Base-by-base conservation (phyloP, 2,797 vertebrate genomes). In the Sebastolobus altivelis region DNA sequence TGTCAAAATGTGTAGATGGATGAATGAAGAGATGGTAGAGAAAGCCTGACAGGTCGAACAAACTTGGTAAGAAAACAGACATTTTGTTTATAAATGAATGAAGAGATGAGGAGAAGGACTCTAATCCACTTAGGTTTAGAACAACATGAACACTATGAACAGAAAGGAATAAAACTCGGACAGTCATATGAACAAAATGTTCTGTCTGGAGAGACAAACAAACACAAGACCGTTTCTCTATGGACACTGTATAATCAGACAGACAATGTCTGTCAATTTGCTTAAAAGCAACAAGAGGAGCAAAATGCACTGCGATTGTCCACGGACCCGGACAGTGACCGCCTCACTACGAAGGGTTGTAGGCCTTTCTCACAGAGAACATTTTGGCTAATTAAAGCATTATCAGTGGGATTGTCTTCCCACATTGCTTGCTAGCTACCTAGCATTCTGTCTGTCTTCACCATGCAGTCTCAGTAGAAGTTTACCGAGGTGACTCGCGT, bases 221-320 rank as follows among this genome's bases (percentile, higher is more conserved):
- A 6, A 66, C 63, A 43, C 3, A 20, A 22, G 49, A 65, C 16
- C 43, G 16, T 75, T 81, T 77, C 58, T 82, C 62, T 35, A 14
- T 65, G 63, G 67, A 81, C 80, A 5, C n/a, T 69, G 71, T 63
- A 65, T 58, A 29, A 60, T 40, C 27, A 3, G 20, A 82, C 62
- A 43, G 49, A 76, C 31, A 69, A 40, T 40, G 38, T 59, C 55
- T 63, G 65, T 69, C 46, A 74, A 8, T 65, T 37, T 75, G 68
- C 31, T 69, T 49, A 20, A 46, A 46, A 65, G 66, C 59, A 77
- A 65, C 63, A 67, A 69, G 52, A 77, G 70, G 49, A 79, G 79
- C 25, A 2, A 81, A 75, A 82, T 71, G 67, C 79, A 88, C 80
- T 77, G 75, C 1, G 8, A 71, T 55, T 70, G 38, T 83, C 33